Evolutionary conservation across 2,888 invertebrate genomes (phyloP).

Genomic region (Tinea pellionella): DNA sequence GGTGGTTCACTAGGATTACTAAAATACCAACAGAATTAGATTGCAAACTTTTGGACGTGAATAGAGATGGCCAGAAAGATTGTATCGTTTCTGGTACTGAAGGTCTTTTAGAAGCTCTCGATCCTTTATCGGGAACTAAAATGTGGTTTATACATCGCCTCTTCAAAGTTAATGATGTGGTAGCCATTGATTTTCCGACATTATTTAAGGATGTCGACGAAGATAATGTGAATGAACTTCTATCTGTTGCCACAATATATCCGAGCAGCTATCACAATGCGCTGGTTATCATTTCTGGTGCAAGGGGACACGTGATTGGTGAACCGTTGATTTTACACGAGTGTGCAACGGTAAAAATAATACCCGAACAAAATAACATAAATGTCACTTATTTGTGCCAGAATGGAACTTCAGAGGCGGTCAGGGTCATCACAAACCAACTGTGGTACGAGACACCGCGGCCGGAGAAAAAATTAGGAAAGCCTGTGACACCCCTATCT

Average conservation of each 20-base stretch:
- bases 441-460: slow-evolving; percentile 25
- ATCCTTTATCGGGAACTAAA: slow-evolving; percentile 63
- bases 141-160: slow-evolving; percentile 71
- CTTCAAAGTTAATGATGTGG: slow-evolving; percentile 63
- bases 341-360: slow-evolving; percentile 68
- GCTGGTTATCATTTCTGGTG: slow-evolving; percentile 77
- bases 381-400: slow-evolving; percentile 69
- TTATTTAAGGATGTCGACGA: slow-evolving; percentile 78
- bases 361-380: slow-evolving; percentile 63
- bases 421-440: slow-evolving; percentile 45
- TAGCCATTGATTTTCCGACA: slow-evolving; percentile 75
- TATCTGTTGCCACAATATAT: slow-evolving; percentile 68
- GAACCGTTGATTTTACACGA: slow-evolving; percentile 71
- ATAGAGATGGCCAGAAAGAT: slow-evolving; percentile 77
- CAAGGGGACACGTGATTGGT: slow-evolving; percentile 74
- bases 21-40: slow-evolving; percentile 78
- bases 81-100: slow-evolving; percentile 80
- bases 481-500: slow-evolving; percentile 33
- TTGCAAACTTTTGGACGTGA: slow-evolving; percentile 79
- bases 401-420: slow-evolving; percentile 68
- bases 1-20: slow-evolving; percentile 79
- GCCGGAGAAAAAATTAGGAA: slow-evolving; percentile 33
- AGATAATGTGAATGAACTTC: slow-evolving; percentile 77
- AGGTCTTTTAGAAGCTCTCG: slow-evolving; percentile 67
- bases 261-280: slow-evolving; percentile 68